Evolutionary conservation across 2,797 vertebrate genomes (phyloP), one percentile per base, ranked within the genome.

Genomic region (Manis pentadactyla): DNA sequence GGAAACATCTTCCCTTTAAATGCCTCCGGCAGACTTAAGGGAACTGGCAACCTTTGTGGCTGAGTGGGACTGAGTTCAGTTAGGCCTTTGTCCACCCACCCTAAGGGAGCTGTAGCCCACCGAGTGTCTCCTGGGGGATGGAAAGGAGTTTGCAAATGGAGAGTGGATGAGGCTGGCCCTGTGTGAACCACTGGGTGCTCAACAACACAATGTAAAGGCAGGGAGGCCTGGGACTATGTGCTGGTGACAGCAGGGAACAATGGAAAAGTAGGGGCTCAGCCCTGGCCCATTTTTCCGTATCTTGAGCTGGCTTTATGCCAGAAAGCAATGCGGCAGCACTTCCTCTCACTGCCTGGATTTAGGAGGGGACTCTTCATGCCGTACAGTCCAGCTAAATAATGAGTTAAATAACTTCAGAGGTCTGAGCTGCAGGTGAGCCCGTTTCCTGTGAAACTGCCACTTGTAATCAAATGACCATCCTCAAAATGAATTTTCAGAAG

Each of bases 141-240:
- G 21, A 0, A 5, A 37, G 27, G 55, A 12, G 31, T 2, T 27
- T 7, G 55, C 74, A 59, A n/a, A 84, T 21, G 18, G 13, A 13
- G 63, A 68, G 68, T 11, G 13, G 59, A 13, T 25, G 85, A 49
- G 46, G 39, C n/a, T 10, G 12, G 83, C 25, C 23, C 4, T 4
- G 68, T 4, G 37, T 27, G 64, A 12, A 53, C 51, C 21, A 3
- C 1, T 2, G 25, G n/a, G 59, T 25, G 15, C 53, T 34, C 12
- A 42, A 0, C 14, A 2, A 1, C 2, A 3, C 18, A 8, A 6
- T 1, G 0, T 18, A 2, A 49, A 27, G 61, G 77, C 19, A 0
- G 4, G 42, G 74, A 57, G 68, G 66, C 10, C 64, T 18, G n/a
- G 18, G 13, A 4, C 25, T 5, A 2, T 73, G 42, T 17, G 1